Percentiles rank a stretch among this genome's conserved stretches.
These are phyloP conservation scores for Diorhabda sublineata DNA, from an alignment of 1,140 invertebrate genomes.

Conservation along the genomic window DNA sequence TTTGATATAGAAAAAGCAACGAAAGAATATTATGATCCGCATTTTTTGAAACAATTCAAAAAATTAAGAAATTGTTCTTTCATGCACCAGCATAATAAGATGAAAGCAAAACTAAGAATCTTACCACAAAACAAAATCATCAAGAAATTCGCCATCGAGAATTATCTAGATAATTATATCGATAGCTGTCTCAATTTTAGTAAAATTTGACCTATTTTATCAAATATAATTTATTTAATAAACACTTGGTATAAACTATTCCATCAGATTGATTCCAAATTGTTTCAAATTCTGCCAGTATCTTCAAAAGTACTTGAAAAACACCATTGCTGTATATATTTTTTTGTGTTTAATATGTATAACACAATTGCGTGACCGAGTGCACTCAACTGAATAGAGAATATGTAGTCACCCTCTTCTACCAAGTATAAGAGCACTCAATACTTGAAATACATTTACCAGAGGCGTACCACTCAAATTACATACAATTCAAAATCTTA, in stretches of 20 bases:
- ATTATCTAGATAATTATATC: background rate
- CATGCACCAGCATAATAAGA: background rate
- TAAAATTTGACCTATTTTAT: too few relatives aligned
- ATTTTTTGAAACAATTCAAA: background rate
- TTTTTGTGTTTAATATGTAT: background rate
- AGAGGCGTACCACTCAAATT: background rate
- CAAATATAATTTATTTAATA: too few relatives aligned
- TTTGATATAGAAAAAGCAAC: background rate
- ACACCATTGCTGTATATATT: background rate
- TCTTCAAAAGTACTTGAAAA: too few relatives aligned
- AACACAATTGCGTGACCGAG: background rate
- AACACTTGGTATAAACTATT: too few relatives aligned
- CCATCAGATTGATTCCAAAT: too few relatives aligned
- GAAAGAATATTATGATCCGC: background rate
- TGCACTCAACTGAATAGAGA: background rate
- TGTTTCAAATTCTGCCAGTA: too few relatives aligned
- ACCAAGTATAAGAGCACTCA: background rate
- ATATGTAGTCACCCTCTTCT: slow-evolving; percentile 1
- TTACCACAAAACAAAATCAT: background rate
- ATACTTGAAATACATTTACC: background rate
- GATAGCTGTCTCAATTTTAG: too few relatives aligned
- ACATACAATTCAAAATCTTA: background rate
- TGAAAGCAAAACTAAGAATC: background rate
- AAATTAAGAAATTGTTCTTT: background rate
- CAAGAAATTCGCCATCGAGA: background rate